phyloP scores from a whole-genome alignment of 2,888 invertebrate species.

The Tenthredo amoena region DNA sequence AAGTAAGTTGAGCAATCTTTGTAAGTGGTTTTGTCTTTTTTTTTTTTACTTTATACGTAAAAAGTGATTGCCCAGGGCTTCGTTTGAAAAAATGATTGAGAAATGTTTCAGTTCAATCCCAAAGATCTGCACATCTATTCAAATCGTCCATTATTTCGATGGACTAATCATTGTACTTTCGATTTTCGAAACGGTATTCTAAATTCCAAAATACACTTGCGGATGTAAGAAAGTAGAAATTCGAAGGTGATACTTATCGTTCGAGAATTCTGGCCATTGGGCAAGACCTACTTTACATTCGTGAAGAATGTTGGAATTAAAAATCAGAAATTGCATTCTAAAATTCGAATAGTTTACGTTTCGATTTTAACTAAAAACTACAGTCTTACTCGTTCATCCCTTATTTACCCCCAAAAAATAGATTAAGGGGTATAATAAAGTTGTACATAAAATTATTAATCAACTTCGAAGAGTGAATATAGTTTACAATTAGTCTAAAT shows the following conservation, averaged over 20 bases:
- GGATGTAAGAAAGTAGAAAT: not conserved
- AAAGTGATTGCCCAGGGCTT: not conserved
- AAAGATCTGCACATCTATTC: too few species aligned
- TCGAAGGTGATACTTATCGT: not conserved
- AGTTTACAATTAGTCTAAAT: not conserved
- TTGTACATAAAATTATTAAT: not conserved
- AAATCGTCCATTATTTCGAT: not conserved
- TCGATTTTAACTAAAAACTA: not conserved
- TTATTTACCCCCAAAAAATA: not conserved
- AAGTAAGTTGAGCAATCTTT: constrained; percentile 1
- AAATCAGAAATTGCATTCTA: not conserved
- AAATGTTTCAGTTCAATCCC: not conserved
- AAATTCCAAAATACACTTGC: not conserved
- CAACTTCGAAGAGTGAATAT: not conserved
- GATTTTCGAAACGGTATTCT: not conserved
- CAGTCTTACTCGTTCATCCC: not conserved
- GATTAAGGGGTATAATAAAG: not conserved
- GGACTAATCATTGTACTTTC: not conserved
- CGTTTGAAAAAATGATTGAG: not conserved
- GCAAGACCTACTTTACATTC: not conserved
- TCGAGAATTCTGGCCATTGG: not conserved
- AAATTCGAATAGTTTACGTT: not conserved
- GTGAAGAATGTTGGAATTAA: not conserved
- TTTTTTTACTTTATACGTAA: not conserved
- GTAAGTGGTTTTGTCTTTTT: not conserved